Percentiles rank a stretch among this genome's conserved stretches.
Evolutionary conservation across 2,888 invertebrate genomes (phyloP).

Genomic region (Heliconius ismenius): DNA sequence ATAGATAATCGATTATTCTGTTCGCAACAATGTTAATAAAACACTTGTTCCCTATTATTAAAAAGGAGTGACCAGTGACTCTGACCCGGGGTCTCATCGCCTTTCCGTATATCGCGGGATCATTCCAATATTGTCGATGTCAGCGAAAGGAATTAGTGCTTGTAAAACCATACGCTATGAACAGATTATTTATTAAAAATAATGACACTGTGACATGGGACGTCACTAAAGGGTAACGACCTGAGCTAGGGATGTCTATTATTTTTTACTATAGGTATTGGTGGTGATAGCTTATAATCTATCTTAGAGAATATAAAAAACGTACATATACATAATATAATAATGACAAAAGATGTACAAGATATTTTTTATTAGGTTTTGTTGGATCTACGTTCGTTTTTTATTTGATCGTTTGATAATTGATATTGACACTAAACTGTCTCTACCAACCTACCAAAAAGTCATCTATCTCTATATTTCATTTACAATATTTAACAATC

Average conservation of each 20-base stretch:
- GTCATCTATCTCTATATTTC: neutral
- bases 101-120: neutral
- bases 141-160: slow-evolving; percentile 26
- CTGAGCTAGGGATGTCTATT: slow-evolving; percentile 23
- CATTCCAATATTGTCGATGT: slow-evolving; percentile 13
- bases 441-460: neutral
- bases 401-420: neutral
- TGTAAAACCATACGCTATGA: slow-evolving; percentile 31
- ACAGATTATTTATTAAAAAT: slow-evolving; percentile 33
- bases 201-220: slow-evolving; percentile 31
- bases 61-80: neutral
- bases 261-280: neutral
- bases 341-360: too few relatives aligned
- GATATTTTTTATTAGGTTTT: too few relatives aligned
- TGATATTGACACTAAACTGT: neutral
- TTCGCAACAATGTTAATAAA: slow-evolving; percentile 2
- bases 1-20: slow-evolving; percentile 19
- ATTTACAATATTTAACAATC: neutral
- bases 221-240: slow-evolving; percentile 21
- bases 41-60: slow-evolving; percentile 6
- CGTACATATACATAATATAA: too few relatives aligned
- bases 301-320: too few relatives aligned
- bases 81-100: neutral
- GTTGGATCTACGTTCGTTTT: too few relatives aligned
- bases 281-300: neutral